A percentile compares a stretch with the other conserved stretches of the same genome.
These are phyloP conservation scores for Eupsittula cactorum DNA, from an alignment of 2,113 vertebrate genomes.

Conservation along the genomic window DNA sequence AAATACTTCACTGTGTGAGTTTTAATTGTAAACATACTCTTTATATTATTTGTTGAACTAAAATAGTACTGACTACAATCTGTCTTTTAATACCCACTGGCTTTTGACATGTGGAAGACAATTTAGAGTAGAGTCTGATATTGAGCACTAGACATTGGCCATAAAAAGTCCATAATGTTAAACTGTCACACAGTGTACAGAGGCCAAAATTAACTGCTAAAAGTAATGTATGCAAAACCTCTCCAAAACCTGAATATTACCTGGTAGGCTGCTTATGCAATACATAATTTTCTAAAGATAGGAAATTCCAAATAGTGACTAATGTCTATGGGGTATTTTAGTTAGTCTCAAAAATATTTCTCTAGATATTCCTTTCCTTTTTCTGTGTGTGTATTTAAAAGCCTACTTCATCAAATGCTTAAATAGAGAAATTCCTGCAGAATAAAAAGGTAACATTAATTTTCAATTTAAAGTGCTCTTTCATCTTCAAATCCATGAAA, in stretches of 20 bases:
- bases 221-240: background rate
- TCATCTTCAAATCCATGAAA: background rate
- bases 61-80: background rate
- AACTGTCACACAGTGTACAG: background rate
- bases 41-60: background rate
- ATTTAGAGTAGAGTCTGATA: background rate
- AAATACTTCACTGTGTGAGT: background rate
- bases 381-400: background rate
- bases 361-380: background rate
- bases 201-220: background rate
- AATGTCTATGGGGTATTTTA: background rate
- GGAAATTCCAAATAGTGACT: background rate
- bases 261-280: background rate
- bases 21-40: background rate
- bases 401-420: background rate
- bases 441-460: background rate
- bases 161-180: background rate
- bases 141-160: background rate
- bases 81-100: background rate
- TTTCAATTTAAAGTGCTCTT: background rate
- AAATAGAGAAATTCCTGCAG: background rate
- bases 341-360: background rate
- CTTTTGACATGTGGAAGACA: background rate
- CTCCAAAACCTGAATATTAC: background rate
- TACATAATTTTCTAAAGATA: background rate